phyloP scores from a whole-genome alignment of 2,797 vertebrate genomes.

The Rhynchonycteris naso region DNA sequence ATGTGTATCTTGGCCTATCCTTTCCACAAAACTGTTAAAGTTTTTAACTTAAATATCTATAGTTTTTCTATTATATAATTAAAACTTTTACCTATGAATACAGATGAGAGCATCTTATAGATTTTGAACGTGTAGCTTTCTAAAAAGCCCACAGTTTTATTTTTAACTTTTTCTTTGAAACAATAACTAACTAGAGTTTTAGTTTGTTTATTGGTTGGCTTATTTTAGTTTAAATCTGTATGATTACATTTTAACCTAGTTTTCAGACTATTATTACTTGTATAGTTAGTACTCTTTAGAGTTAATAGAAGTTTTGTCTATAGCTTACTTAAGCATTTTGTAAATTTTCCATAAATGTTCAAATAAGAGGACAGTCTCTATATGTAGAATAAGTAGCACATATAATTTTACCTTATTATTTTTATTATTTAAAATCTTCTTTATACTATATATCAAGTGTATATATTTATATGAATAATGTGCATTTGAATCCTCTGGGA shows the following conservation, averaged over 20 bases:
- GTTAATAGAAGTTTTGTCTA: background rate
- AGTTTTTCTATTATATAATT: background rate
- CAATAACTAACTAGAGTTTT: background rate
- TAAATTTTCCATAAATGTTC: background rate
- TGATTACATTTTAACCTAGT: constrained; percentile 1
- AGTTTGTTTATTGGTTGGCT: background rate
- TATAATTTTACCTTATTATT: background rate
- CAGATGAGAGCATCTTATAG: background rate
- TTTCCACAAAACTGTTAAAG: background rate
- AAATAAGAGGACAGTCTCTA: background rate
- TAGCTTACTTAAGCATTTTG: background rate
- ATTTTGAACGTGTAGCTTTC: background rate
- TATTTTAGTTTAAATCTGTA: background rate
- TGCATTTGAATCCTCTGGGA: background rate
- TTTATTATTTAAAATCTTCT: background rate
- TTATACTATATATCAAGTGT: background rate
- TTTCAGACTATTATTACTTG: background rate
- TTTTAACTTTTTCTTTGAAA: background rate
- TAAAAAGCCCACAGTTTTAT: background rate
- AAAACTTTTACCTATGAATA: background rate
- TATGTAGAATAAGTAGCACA: background rate
- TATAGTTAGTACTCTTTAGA: background rate
- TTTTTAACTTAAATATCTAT: background rate
- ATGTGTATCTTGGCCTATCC: background rate
- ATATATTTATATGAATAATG: background rate